Conservation (phyloP, 1,140 invertebrate genomes). For the Wiebesia pumilae region DNA sequence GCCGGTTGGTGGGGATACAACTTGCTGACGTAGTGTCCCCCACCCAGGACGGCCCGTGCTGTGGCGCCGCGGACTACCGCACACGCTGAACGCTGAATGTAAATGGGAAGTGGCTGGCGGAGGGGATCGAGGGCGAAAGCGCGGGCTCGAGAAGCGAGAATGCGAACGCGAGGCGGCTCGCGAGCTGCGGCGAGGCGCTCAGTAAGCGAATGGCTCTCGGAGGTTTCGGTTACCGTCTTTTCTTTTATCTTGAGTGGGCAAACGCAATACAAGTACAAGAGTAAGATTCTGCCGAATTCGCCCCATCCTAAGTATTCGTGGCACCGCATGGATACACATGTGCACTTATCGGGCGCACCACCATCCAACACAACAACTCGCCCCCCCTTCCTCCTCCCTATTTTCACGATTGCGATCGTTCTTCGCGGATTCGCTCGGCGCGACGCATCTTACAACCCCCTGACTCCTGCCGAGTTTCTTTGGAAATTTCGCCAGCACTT, state of each 20-base stretch:
- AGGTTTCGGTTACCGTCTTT: constrained; percentile 55
- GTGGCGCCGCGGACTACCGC: background rate
- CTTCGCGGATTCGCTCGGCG: too few species aligned
- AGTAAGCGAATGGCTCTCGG: constrained; percentile 73
- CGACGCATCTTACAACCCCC: too few species aligned
- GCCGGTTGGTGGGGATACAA: background rate
- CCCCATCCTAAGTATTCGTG: background rate
- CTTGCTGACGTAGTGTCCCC: background rate
- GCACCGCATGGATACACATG: background rate
- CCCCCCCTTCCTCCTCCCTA: too few species aligned
- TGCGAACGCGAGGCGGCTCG: constrained; percentile 61
- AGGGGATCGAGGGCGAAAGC: constrained; percentile 66
- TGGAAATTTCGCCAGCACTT: background rate
- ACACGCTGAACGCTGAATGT: background rate
- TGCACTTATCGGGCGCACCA: too few species aligned
- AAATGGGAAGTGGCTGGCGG: constrained; percentile 15
- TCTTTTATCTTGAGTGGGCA: background rate
- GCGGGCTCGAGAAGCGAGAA: constrained; percentile 71
- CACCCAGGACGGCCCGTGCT: background rate
- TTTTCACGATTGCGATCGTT: too few species aligned
- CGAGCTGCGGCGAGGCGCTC: constrained; percentile 56
- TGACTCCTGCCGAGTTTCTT: background rate
- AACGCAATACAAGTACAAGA: background rate
- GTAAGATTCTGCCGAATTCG: background rate
- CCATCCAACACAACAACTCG: too few species aligned